These are phyloP conservation scores for Timandra comae DNA, from an alignment of 2,888 invertebrate species.

Conservation along the genomic window DNA sequence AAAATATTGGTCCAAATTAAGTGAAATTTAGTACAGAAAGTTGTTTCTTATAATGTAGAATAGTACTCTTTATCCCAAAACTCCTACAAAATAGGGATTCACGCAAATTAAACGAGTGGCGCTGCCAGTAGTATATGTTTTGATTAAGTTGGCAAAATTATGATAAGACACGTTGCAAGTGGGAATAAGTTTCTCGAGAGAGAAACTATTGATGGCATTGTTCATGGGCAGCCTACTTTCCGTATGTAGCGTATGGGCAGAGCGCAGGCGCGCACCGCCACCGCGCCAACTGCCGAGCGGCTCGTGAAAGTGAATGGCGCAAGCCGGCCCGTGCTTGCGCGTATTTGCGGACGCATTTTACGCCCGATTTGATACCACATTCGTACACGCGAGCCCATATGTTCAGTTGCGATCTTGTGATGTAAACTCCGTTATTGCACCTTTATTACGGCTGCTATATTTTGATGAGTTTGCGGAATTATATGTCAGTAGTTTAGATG, in stretches of 20 bases:
- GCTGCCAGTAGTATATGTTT: too few species aligned
- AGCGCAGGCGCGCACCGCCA: slow-evolving; percentile 32
- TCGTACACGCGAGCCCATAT: slow-evolving; percentile 52
- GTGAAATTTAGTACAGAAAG: too few species aligned
- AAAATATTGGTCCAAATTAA: too few species aligned
- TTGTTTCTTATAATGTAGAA: too few species aligned
- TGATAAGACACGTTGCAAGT: slow-evolving; percentile 40
- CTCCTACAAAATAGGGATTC: too few species aligned
- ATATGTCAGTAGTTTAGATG: too few species aligned
- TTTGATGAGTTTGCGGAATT: slow-evolving; percentile 28
- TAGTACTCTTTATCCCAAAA: too few species aligned
- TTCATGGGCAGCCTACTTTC: slow-evolving; percentile 64
- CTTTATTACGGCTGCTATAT: slow-evolving; percentile 19
- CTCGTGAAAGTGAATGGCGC: slow-evolving; percentile 72
- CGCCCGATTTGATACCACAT: slow-evolving; percentile 55
- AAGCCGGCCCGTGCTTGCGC: slow-evolving; percentile 40
- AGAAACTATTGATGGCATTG: slow-evolving; percentile 61
- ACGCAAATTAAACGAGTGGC: too few species aligned
- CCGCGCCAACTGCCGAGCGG: slow-evolving; percentile 36
- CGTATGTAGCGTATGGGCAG: slow-evolving; percentile 26
- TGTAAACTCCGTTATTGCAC: slow-evolving; percentile 29
- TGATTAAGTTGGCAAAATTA: too few species aligned
- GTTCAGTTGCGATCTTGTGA: slow-evolving; percentile 32
- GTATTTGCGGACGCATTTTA: slow-evolving; percentile 52
- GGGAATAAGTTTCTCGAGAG: slow-evolving; percentile 58